These are phyloP conservation scores for Drosophila lutescens DNA, from an alignment of 2,888 invertebrate genomes.

Conservation along the genomic window DNA sequence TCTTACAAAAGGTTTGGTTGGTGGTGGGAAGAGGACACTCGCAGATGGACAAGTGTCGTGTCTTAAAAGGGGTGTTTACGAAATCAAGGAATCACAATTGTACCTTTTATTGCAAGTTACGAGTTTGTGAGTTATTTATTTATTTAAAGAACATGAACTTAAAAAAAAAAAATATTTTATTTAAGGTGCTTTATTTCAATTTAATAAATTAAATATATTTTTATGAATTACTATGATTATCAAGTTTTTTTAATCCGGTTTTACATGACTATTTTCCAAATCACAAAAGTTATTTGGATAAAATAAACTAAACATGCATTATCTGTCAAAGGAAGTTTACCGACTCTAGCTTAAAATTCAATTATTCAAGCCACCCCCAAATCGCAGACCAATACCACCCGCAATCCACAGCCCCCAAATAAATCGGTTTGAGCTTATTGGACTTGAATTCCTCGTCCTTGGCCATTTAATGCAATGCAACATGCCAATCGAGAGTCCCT, in stretches of 20 bases:
- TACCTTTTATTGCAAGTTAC: too few species aligned
- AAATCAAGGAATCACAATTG: background rate
- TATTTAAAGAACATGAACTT: too few species aligned
- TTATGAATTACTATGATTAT: too few species aligned
- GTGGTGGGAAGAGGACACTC: constrained; percentile 6
- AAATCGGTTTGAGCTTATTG: constrained; percentile 39
- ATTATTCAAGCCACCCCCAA: constrained; percentile 9
- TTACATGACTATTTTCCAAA: background rate
- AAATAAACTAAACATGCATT: background rate
- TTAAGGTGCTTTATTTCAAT: too few species aligned
- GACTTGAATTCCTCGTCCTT: constrained; percentile 65
- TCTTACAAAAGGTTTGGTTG: constrained; percentile 38
- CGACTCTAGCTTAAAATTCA: constrained; percentile 7
- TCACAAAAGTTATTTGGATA: background rate
- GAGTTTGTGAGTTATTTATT: too few species aligned
- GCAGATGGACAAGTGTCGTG: constrained; percentile 12
- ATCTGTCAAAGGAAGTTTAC: constrained; percentile 13
- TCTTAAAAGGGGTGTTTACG: background rate
- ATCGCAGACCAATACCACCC: background rate
- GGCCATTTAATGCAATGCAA: constrained; percentile 72
- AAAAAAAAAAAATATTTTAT: too few species aligned
- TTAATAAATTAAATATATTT: too few species aligned
- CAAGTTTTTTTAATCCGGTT: too few species aligned
- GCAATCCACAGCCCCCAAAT: constrained; percentile 1
- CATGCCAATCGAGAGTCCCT: constrained; percentile 71